These are phyloP conservation scores for Chydorus sphaericus DNA, from an alignment of 2,888 invertebrate species.

Conservation along the genomic window DNA sequence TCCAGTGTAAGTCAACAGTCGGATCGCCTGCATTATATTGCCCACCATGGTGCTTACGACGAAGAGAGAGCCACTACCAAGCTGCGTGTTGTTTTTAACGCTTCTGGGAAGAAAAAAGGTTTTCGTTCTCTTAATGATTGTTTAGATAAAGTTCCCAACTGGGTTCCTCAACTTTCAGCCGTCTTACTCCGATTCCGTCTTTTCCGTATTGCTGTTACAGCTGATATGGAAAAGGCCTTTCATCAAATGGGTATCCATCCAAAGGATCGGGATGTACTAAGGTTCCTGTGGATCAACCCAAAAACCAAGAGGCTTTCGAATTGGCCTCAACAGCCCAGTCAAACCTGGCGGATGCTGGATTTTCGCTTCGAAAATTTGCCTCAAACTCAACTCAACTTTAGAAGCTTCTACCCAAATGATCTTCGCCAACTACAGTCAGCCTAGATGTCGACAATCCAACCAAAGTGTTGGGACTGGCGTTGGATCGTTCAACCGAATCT, in stretches of 20 bases:
- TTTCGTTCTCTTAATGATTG: slow-evolving; percentile 22
- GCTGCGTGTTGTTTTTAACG: slow-evolving; percentile 25
- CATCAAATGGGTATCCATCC: slow-evolving; percentile 21
- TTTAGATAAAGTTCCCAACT: slow-evolving; percentile 21
- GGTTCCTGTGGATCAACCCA: slow-evolving; percentile 20
- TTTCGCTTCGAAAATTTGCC: too few relatives aligned
- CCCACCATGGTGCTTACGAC: too few relatives aligned
- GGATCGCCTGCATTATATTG: slow-evolving; percentile 22
- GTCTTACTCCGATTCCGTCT: slow-evolving; percentile 23
- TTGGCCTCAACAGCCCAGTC: too few relatives aligned
- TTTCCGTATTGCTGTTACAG: slow-evolving; percentile 21
- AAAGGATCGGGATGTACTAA: slow-evolving; percentile 19
- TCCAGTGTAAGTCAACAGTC: too few relatives aligned
- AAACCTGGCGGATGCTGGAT: too few relatives aligned
- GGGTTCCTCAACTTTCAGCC: slow-evolving; percentile 22
- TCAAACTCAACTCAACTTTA: too few relatives aligned
- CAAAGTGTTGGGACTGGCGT: too few relatives aligned
- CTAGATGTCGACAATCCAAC: too few relatives aligned
- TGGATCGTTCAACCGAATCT: too few relatives aligned
- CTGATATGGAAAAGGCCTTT: slow-evolving; percentile 25
- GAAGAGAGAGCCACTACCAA: slow-evolving; percentile 22
- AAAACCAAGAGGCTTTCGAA: too few relatives aligned
- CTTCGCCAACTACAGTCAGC: too few relatives aligned
- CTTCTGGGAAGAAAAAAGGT: slow-evolving; percentile 20
- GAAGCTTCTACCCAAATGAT: too few relatives aligned